These are phyloP conservation scores for Tenualosa thibaudeaui DNA, from an alignment of 2,797 vertebrate species.

Conservation along the genomic window DNA sequence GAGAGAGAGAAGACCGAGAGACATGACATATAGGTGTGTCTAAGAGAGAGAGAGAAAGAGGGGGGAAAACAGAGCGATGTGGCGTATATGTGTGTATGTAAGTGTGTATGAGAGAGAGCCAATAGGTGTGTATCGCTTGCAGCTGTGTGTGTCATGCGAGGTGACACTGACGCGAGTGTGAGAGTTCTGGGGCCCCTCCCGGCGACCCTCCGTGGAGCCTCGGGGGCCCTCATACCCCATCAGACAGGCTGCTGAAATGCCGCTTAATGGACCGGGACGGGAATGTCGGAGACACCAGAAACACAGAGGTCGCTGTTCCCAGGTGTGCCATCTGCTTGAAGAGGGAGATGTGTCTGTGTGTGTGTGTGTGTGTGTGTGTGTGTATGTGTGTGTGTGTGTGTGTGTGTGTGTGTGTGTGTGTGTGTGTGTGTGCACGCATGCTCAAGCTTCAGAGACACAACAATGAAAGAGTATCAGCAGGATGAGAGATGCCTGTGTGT, in stretches of 20 bases:
- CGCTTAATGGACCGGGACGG: conserved; percentile 47
- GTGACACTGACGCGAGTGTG: conserved; percentile 38
- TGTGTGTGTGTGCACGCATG: not conserved
- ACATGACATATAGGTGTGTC: not conserved
- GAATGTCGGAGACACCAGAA: conserved; percentile 32
- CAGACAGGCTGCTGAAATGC: conserved; percentile 43
- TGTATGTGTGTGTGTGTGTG: not conserved
- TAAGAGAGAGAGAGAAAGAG: not conserved
- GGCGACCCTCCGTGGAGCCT: conserved; percentile 38
- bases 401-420: not conserved
- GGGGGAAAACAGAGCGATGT: not conserved
- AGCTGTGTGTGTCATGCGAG: conserved; percentile 37
- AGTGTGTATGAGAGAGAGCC: not conserved
- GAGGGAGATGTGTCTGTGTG: not conserved
- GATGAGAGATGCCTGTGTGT: not conserved
- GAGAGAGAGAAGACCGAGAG: not conserved
- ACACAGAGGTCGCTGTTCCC: conserved; percentile 41
- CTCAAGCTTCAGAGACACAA: not conserved
- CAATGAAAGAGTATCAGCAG: not conserved
- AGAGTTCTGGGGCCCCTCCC: conserved; percentile 37
- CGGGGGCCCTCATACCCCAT: conserved; percentile 33
- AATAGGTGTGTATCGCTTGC: not conserved
- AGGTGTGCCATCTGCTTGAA: conserved; percentile 45
- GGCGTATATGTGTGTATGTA: conserved; percentile 21
- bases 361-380: conserved; percentile 4